Conservation (phyloP, 2,888 invertebrate species). For the Minunthozetes semirufus region DNA sequence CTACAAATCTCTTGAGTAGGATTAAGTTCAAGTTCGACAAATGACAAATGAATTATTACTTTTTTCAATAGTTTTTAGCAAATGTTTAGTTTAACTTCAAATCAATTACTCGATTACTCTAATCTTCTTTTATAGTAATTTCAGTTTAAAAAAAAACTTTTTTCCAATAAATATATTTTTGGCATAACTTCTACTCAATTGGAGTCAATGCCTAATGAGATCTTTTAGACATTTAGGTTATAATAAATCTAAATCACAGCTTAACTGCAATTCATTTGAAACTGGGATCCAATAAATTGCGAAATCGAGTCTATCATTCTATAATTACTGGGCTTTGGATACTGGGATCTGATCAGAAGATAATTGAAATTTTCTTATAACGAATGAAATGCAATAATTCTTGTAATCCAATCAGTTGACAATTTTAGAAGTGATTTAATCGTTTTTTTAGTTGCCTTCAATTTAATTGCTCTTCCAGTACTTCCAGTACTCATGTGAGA, state of each 20-base stretch:
- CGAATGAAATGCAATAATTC: not conserved
- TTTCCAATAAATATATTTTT: not conserved
- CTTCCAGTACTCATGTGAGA: too few relatives aligned
- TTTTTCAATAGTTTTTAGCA: too few relatives aligned
- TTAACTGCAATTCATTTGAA: not conserved
- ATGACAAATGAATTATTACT: not conserved
- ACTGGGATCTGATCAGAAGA: not conserved
- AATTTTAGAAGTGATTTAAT: not conserved
- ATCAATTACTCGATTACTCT: too few relatives aligned
- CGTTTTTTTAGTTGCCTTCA: not conserved
- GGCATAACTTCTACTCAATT: too few relatives aligned
- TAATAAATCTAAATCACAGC: conserved; percentile 14
- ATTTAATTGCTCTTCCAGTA: not conserved
- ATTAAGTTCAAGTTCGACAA: conserved; percentile 11
- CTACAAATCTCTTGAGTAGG: not conserved
- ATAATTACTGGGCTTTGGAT: not conserved
- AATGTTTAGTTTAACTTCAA: too few relatives aligned
- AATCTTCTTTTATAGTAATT: too few relatives aligned
- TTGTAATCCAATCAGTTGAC: not conserved
- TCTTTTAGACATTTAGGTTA: not conserved
- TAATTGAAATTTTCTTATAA: not conserved
- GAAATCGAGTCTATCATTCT: not conserved
- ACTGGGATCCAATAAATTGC: not conserved
- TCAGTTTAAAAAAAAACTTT: too few relatives aligned
- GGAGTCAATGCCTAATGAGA: too few relatives aligned